Evolutionary conservation across 64 coral and sea anemone species (phyloP).

Genomic region (Montipora efflorescens): DNA sequence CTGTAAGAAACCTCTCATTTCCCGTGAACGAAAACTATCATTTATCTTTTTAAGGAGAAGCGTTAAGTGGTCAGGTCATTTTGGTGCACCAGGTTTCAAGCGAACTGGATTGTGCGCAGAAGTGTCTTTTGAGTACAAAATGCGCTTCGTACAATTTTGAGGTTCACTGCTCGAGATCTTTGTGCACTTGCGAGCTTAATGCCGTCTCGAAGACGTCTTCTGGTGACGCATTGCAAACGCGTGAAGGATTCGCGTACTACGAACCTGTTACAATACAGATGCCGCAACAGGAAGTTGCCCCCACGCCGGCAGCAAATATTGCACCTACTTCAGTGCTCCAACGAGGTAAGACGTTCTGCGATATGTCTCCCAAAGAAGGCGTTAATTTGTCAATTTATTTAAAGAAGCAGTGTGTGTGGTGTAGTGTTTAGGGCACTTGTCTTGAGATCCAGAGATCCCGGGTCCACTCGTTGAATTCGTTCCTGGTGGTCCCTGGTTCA

Average conservation of each 20-base stretch:
- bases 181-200: neutral
- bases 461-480: too few species aligned
- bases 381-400: too few species aligned
- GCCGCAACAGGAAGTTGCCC: neutral
- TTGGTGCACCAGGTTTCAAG: neutral
- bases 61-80: neutral
- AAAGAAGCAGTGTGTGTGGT: too few species aligned
- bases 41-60: neutral
- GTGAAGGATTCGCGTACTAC: neutral
- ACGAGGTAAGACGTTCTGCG: neutral
- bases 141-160: constrained; percentile 18
- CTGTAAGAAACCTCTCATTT: too few species aligned
- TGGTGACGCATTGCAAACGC: neutral
- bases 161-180: too few species aligned
- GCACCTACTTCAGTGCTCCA: too few species aligned
- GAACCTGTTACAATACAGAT: neutral
- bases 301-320: too few species aligned
- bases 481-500: too few species aligned
- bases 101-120: constrained; percentile 3
- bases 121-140: neutral
- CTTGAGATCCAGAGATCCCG: too few species aligned
- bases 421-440: too few species aligned
- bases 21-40: too few species aligned
- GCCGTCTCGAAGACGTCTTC: neutral
- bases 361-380: too few species aligned